Conservation (phyloP, 92 coral and sea anemone genomes). For the Chrysogorgia sp. region DNA sequence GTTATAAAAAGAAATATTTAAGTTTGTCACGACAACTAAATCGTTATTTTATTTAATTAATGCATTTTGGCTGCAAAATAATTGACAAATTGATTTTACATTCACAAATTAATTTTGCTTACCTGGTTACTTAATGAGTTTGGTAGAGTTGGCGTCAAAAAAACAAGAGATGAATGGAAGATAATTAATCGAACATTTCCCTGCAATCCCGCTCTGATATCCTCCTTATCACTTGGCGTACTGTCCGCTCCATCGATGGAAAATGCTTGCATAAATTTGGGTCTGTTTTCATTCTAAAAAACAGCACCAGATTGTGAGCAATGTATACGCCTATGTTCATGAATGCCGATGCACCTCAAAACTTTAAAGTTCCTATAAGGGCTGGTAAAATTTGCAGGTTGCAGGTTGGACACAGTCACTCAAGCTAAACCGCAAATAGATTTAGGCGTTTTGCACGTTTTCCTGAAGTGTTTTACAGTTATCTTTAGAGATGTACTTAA, state of each 20-base stretch:
- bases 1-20: no score
- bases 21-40: no score
- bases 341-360: background rate
- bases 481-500: no score
- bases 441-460: no score
- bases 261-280: slow-evolving; percentile 89
- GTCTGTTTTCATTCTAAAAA: slow-evolving; percentile 71
- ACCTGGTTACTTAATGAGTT: slow-evolving; percentile 78
- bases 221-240: slow-evolving; percentile 62
- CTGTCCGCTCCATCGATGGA: slow-evolving; percentile 37
- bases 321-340: background rate
- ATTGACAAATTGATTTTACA: background rate
- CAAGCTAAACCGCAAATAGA: no score
- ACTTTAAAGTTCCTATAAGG: no score
- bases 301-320: background rate
- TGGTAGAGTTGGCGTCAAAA: slow-evolving; percentile 71
- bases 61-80: no score
- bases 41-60: no score
- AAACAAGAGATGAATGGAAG: slow-evolving; percentile 84
- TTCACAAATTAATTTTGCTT: background rate
- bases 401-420: no score
- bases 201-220: slow-evolving; percentile 94
- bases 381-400: no score
- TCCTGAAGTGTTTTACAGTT: no score
- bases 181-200: slow-evolving; percentile 86